Evolutionary conservation across 2,113 vertebrate genomes (phyloP).

Genomic region (Brienomyrus longianalis): DNA sequence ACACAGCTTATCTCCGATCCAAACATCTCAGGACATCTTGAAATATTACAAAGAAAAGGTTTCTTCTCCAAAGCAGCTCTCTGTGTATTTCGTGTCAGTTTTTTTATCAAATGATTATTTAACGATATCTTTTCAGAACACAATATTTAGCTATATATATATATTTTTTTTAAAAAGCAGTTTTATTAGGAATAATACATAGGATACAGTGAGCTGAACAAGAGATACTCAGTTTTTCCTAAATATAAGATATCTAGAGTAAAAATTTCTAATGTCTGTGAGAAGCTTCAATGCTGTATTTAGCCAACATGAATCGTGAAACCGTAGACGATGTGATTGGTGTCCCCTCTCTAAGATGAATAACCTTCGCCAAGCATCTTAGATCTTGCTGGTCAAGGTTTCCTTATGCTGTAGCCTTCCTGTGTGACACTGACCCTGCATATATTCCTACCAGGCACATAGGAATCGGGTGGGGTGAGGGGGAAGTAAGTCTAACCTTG

Average conservation of each 20-base stretch:
- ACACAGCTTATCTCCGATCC: neutral
- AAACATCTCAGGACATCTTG: neutral
- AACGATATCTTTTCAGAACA: neutral
- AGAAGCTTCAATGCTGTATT: neutral
- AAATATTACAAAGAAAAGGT: neutral
- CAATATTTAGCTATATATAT: neutral
- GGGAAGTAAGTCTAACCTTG: constrained; percentile 61
- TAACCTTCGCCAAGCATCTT: neutral
- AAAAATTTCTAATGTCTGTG: neutral
- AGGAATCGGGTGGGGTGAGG: too few species aligned
- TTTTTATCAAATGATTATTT: neutral
- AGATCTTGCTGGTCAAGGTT: neutral
- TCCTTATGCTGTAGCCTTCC: neutral
- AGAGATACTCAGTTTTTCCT: neutral
- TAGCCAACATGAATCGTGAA: neutral
- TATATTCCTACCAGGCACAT: neutral
- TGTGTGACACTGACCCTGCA: neutral
- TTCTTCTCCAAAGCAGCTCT: neutral
- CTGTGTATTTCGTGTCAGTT: neutral
- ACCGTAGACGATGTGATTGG: neutral
- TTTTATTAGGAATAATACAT: neutral
- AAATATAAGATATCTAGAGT: neutral
- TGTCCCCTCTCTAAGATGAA: neutral
- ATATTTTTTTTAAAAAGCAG: neutral
- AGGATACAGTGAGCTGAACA: neutral